Evolutionary conservation across 2,888 invertebrate species (phyloP).

Genomic region (Arge pagana): DNA sequence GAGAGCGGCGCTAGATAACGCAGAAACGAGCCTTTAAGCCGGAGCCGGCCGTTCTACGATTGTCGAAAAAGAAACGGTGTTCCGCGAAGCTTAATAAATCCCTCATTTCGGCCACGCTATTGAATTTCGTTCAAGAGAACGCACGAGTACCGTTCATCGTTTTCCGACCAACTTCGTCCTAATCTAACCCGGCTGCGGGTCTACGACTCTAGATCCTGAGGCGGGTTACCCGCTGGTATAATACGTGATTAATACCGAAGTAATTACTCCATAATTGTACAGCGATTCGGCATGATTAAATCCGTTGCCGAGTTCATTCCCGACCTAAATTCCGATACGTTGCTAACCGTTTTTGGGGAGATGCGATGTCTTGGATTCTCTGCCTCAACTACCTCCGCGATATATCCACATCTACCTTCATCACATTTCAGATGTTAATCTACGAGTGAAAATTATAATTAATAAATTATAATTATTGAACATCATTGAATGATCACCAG

Average conservation of each 20-base stretch:
- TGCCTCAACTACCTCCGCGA: no score
- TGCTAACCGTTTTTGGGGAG: no score
- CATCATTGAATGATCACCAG: no score
- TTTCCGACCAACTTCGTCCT: slow-evolving; percentile 10
- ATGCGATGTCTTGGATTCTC: no score
- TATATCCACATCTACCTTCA: no score
- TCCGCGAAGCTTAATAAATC: slow-evolving; percentile 19
- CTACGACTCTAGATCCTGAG: neutral
- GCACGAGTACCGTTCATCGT: slow-evolving; percentile 3
- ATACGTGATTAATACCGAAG: neutral
- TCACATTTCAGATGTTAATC: no score
- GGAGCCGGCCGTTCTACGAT: neutral
- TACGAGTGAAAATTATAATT: no score
- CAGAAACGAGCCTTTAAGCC: slow-evolving; percentile 7
- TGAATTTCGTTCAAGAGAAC: slow-evolving; percentile 20
- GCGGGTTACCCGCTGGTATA: neutral
- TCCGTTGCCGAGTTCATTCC: neutral
- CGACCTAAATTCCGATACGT: no score
- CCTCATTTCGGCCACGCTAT: slow-evolving; percentile 20
- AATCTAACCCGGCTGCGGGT: slow-evolving; percentile 2
- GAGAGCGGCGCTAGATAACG: no score
- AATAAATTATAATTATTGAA: no score
- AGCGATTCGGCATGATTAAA: neutral
- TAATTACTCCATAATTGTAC: neutral
- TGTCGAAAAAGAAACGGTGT: slow-evolving; percentile 5